Conservation (phyloP, 1,140 invertebrate species). For the Drosophila rhopaloa region DNA sequence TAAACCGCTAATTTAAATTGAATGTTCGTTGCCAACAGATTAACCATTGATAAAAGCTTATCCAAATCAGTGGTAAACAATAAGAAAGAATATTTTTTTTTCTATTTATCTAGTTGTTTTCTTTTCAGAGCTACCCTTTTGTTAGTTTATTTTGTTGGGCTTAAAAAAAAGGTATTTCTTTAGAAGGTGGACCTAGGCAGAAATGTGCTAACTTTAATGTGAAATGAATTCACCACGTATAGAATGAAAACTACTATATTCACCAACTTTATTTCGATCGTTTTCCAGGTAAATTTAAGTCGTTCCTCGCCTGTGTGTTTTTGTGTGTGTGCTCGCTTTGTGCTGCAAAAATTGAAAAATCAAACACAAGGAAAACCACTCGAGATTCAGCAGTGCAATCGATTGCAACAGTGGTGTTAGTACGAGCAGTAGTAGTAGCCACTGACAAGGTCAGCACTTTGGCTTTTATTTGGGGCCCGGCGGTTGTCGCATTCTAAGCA, state of each 20-base stretch:
- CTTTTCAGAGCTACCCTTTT: background rate
- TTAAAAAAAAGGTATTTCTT: too few relatives aligned
- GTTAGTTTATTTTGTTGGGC: too few relatives aligned
- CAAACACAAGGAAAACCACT: conserved; percentile 82
- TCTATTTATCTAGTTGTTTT: background rate
- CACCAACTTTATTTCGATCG: background rate
- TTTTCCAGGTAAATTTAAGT: conserved; percentile 8
- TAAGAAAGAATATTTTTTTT: too few relatives aligned
- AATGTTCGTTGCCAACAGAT: conserved; percentile 13
- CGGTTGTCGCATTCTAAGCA: conserved; percentile 69
- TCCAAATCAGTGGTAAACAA: background rate
- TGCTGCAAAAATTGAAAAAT: conserved; percentile 74
- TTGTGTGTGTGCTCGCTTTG: conserved; percentile 46
- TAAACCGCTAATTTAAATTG: conserved; percentile 8
- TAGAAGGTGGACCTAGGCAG: too few relatives aligned
- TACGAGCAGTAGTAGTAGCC: conserved; percentile 30
- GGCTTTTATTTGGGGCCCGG: conserved; percentile 77
- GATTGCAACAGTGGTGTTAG: conserved; percentile 18
- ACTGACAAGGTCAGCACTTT: conserved; percentile 73
- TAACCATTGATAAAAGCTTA: conserved; percentile 18
- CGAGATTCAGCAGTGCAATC: conserved; percentile 48
- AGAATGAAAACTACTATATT: background rate
- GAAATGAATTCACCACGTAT: background rate
- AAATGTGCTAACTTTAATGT: background rate
- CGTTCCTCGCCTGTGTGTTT: conserved; percentile 1